Percentiles rank a stretch among this genome's conserved stretches.
Conservation (phyloP, 2,113 vertebrate species). For the Rhynchomys soricoides region DNA sequence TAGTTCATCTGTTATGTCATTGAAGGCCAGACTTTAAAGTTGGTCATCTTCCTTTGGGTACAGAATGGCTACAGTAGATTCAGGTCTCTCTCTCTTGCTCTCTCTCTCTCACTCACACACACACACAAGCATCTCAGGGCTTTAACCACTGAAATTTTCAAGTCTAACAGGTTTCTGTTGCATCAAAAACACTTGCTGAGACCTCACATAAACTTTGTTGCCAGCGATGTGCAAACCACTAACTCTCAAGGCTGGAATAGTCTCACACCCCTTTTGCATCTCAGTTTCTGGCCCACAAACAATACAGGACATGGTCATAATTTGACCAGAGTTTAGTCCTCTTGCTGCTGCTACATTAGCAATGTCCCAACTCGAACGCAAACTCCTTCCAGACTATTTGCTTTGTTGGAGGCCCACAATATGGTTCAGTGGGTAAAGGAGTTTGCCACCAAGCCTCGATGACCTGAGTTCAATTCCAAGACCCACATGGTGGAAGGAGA, state of each 20-base stretch:
- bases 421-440: not conserved
- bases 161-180: not conserved
- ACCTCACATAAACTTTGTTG: not conserved
- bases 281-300: not conserved
- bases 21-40: not conserved
- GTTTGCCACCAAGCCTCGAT: not conserved
- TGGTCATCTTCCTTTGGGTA: not conserved
- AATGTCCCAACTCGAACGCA: not conserved
- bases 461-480: not conserved
- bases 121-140: not conserved
- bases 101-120: not conserved
- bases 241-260: not conserved
- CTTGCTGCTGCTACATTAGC: not conserved
- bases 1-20: not conserved
- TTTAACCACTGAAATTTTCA: slow-evolving; percentile 12
- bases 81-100: not conserved
- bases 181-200: not conserved
- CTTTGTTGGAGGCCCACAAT: not conserved
- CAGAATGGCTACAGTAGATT: not conserved
- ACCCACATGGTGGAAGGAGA: not conserved
- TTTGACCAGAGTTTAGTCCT: not conserved
- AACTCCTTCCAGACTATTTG: not conserved
- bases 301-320: not conserved
- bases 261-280: not conserved
- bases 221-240: not conserved